Base-by-base conservation (phyloP, 2,113 vertebrate genomes). In the Mustelus asterias region DNA sequence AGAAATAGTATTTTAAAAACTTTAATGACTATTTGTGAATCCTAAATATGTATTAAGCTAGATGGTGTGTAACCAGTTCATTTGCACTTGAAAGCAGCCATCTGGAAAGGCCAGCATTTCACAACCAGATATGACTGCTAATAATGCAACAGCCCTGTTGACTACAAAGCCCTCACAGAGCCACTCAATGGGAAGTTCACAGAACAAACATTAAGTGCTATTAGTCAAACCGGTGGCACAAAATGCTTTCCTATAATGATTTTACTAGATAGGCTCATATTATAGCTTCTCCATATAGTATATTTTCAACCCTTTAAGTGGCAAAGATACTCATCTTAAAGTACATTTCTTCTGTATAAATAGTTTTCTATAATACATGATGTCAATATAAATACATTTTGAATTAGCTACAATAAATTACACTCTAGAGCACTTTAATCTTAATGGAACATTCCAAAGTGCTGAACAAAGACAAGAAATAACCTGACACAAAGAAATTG, bases 61-160 rank as follows among this genome's bases (percentile, higher is more conserved):
- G 99, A 99, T 99, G 98, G 63, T 98, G 98, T 99, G 99, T 99
- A 99, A 99, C 98, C 99, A 99, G 98, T 99, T 99, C 99, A 99
- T 99, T 99, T 99, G 99, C 99, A 99, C 99, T 99, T 99, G 99
- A 99, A 99, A 99, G 99, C 99, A 99, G 99, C 99, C 99, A 99
- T 99, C 99, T 99, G 99, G 99, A 99, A 99, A 98, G 98, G 98
- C 98, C 98, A 98, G 99, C 99, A 99, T 99, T 99, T 99, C 99
- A 98, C 99, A 99, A 99, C 98, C 99, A 99, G 99, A 99, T 99
- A 99, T 99, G 99, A 99, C 99, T 99, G 98, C 99, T 99, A 99
- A 99, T 99, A 99, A 99, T 99, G 99, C 98, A 98, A 99, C 99
- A 99, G 99, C 99, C 99, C 98, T 98, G 97, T 99, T 98, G 98